Percentiles rank a stretch among this genome's conserved stretches.
phyloP scores from a whole-genome alignment of 2,797 vertebrate species.

The Lutra lutra region DNA sequence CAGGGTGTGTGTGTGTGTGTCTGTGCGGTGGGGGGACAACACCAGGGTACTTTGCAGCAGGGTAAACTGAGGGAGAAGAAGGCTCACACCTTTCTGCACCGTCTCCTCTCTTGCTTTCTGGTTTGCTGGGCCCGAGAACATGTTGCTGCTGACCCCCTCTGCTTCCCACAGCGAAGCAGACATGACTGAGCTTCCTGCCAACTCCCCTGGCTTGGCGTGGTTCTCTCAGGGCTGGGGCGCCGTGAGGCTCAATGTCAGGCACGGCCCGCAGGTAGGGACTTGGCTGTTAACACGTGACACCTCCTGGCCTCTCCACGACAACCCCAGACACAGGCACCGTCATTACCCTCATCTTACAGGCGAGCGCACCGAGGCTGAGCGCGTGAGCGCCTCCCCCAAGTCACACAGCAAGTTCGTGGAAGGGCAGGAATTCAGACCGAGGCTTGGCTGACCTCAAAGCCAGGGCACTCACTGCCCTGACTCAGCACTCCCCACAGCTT shows the following conservation, averaged over 20 bases:
- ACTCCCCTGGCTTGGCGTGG: rapidly evolving
- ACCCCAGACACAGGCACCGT: rapidly evolving
- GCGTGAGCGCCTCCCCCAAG: not conserved
- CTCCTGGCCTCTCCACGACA: not conserved
- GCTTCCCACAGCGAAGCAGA: not conserved
- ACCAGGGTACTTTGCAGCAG: not conserved
- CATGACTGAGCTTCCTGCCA: not conserved
- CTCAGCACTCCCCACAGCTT: conserved; percentile 36
- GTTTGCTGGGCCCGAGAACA: not conserved
- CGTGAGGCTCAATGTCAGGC: rapidly evolving
- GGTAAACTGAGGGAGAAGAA: conserved; percentile 26
- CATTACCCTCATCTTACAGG: no score
- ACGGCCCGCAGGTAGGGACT: not conserved
- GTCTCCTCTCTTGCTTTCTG: not conserved
- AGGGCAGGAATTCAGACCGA: not conserved
- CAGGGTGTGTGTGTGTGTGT: not conserved
- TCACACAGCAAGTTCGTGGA: not conserved
- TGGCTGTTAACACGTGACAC: rapidly evolving
- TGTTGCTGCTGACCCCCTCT: not conserved
- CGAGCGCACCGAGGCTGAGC: not conserved
- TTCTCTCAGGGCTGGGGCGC: not conserved
- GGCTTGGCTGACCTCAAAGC: not conserved
- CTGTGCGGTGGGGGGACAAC: not conserved
- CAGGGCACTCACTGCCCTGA: not conserved
- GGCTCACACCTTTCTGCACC: not conserved